These are phyloP conservation scores for Bilobella aurantiaca DNA, from an alignment of 1,140 invertebrate species.

Conservation along the genomic window DNA sequence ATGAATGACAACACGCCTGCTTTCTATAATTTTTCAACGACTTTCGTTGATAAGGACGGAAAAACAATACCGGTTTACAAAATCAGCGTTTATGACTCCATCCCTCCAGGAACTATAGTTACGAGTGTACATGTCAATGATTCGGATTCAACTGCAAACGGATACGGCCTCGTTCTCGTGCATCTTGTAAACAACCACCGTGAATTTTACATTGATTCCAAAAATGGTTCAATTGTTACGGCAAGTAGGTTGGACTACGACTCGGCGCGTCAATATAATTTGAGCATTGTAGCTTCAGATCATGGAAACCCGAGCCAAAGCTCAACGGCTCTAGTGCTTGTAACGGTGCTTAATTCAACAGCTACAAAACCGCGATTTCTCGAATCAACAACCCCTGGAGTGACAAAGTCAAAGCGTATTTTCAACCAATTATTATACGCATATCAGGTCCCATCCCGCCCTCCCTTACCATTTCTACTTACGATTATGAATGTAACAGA, in stretches of 20 bases:
- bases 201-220: conserved; percentile 60
- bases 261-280: conserved; percentile 51
- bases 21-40: conserved; percentile 56
- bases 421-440: conserved; percentile 30
- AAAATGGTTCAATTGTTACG: conserved; percentile 66
- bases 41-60: conserved; percentile 18
- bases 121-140: conserved; percentile 69
- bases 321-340: conserved; percentile 56
- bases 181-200: conserved; percentile 43
- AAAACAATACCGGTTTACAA: conserved; percentile 54
- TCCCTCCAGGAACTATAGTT: conserved; percentile 55
- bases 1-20: conserved; percentile 48
- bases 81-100: conserved; percentile 56
- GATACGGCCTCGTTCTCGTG: conserved; percentile 60
- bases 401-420: conserved; percentile 43
- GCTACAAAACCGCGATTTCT: background rate
- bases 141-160: conserved; percentile 68
- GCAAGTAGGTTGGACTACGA: conserved; percentile 63
- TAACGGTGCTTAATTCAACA: conserved; percentile 53
- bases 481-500: conserved; percentile 57
- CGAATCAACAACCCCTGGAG: conserved; percentile 39
- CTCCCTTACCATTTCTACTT: conserved; percentile 54
- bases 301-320: conserved; percentile 67
- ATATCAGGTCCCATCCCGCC: conserved; percentile 55
- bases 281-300: conserved; percentile 70